Conservation (phyloP, 2,888 invertebrate species). For the Hybos culiciformis region DNA sequence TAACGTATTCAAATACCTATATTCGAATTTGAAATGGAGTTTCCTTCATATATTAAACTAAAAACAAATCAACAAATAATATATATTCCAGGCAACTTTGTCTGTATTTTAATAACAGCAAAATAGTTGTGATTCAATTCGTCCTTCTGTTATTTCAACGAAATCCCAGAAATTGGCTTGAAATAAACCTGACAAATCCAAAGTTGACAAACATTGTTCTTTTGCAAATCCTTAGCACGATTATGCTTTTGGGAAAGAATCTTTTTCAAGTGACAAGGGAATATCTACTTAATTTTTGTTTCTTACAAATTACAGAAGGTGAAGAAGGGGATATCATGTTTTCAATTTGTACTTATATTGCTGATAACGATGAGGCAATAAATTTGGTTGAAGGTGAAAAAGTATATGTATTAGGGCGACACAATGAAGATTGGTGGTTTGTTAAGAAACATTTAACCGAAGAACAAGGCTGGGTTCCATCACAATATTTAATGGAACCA, state of each 20-base stretch:
- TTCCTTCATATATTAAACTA: too few relatives aligned
- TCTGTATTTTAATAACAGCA: too few relatives aligned
- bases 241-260: conserved; percentile 12
- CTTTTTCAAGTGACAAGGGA: conserved; percentile 3
- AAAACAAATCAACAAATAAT: too few relatives aligned
- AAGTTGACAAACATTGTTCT: background rate
- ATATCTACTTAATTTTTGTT: conserved; percentile 3
- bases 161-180: background rate
- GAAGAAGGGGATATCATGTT: conserved; percentile 62
- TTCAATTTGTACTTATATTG: conserved; percentile 72
- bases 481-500: conserved; percentile 74
- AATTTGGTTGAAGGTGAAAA: conserved; percentile 83
- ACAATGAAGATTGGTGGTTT: conserved; percentile 86
- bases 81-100: too few relatives aligned
- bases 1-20: too few relatives aligned
- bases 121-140: too few relatives aligned
- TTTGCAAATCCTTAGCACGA: too few relatives aligned
- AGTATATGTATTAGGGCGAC: conserved; percentile 68
- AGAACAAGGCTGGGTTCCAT: conserved; percentile 90
- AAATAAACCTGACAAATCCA: background rate
- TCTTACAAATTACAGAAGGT: conserved; percentile 25
- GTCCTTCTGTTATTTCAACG: too few relatives aligned
- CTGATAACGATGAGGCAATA: conserved; percentile 77
- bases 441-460: conserved; percentile 78
- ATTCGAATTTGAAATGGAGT: too few relatives aligned